A percentile compares a stretch with the other conserved stretches of the same genome.
Evolutionary conservation across 1,140 invertebrate species (phyloP).

Genomic region (Pygmarrhopalites habei): DNA sequence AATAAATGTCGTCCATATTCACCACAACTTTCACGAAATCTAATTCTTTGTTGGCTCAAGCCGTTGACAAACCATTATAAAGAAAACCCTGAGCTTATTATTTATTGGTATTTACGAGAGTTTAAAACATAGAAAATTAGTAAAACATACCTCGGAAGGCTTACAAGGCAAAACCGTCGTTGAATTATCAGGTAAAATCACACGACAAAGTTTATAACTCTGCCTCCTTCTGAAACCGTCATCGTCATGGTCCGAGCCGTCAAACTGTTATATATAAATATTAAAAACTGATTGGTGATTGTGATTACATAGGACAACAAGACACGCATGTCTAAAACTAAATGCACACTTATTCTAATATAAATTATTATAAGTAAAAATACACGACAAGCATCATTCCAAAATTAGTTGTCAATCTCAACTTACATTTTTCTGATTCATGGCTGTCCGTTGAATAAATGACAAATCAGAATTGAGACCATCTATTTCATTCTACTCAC

Average conservation of each 20-base stretch:
- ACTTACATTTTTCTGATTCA: conserved; percentile 28
- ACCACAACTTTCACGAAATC: no score
- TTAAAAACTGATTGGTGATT: background rate
- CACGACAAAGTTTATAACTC: conserved; percentile 60
- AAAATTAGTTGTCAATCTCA: no score
- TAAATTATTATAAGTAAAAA: no score
- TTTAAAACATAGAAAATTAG: no score
- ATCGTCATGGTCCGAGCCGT: conserved; percentile 36
- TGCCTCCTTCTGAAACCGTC: conserved; percentile 26
- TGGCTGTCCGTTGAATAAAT: conserved; percentile 28
- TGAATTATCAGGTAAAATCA: conserved; percentile 80
- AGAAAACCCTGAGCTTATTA: no score
- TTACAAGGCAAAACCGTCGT: conserved; percentile 79
- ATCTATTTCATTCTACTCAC: conserved; percentile 18
- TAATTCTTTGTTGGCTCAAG: no score
- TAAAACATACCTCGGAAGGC: no score
- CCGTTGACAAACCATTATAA: no score
- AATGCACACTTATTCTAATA: no score
- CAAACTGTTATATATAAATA: conserved; percentile 24
- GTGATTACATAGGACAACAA: background rate
- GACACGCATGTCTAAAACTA: background rate
- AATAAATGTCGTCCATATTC: no score
- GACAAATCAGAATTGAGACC: conserved; percentile 27
- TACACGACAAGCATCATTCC: no score
- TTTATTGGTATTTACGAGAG: no score